These are phyloP conservation scores for Syrphus vitripennis DNA, from an alignment of 2,888 invertebrate genomes.

Conservation along the genomic window DNA sequence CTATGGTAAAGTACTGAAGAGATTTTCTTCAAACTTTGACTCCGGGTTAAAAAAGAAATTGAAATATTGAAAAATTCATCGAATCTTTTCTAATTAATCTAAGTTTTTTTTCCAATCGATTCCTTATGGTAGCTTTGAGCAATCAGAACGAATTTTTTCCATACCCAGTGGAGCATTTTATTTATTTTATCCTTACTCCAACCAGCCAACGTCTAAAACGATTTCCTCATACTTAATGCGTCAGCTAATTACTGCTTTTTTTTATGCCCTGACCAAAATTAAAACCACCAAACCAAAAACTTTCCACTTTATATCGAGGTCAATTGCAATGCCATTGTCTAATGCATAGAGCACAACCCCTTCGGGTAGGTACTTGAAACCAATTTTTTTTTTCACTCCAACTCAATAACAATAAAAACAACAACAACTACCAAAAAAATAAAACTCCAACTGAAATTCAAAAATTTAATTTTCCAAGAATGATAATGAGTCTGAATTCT, in stretches of 20 bases:
- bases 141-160: too few species aligned
- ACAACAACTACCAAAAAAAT: neutral
- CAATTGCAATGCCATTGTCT: slow-evolving; percentile 22
- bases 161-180: neutral
- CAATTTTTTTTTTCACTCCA: neutral
- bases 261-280: neutral
- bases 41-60: too few species aligned
- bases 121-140: too few species aligned
- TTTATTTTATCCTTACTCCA: neutral
- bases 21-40: too few species aligned
- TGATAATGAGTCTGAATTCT: slow-evolving; percentile 32
- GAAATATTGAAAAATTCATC: too few species aligned
- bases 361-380: slow-evolving; percentile 11
- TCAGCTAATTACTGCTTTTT: neutral
- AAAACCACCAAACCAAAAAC: slow-evolving; percentile 1
- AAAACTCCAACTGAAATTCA: neutral
- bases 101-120: too few species aligned
- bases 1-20: too few species aligned
- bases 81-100: too few species aligned
- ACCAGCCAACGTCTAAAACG: too few species aligned
- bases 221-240: neutral
- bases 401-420: neutral
- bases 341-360: neutral
- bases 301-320: neutral
- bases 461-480: slow-evolving; percentile 12